Percentiles rank a stretch among this genome's conserved stretches.
These are phyloP conservation scores for Andrena hattorfiana DNA, from an alignment of 2,888 invertebrate genomes.

Conservation along the genomic window DNA sequence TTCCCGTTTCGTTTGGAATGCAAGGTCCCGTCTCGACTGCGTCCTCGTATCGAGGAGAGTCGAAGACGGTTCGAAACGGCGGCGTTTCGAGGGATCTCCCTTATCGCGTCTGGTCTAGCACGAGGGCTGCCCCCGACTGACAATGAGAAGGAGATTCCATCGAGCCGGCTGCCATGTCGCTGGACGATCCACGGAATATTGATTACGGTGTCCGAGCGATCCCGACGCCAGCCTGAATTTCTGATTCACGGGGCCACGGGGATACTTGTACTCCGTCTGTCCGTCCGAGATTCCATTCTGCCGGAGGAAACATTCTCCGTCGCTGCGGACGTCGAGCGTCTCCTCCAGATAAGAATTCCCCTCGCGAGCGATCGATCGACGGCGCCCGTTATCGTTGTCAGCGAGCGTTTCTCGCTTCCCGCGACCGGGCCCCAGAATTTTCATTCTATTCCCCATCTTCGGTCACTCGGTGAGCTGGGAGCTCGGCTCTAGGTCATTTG, in stretches of 20 bases:
- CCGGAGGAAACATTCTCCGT: slow-evolving; percentile 3
- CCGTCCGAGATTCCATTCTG: slow-evolving; percentile 40
- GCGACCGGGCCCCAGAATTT: background rate
- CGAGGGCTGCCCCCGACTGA: slow-evolving; percentile 54
- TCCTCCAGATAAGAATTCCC: slow-evolving; percentile 22
- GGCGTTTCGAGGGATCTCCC: slow-evolving; percentile 61
- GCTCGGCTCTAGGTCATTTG: no score
- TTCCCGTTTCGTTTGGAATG: slow-evolving; percentile 41
- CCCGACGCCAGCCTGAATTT: slow-evolving; percentile 65
- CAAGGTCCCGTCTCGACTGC: slow-evolving; percentile 29
- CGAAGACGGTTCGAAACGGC: slow-evolving; percentile 43
- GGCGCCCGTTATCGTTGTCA: slow-evolving; percentile 15
- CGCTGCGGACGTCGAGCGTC: background rate
- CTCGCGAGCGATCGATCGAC: slow-evolving; percentile 17
- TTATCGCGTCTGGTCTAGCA: slow-evolving; percentile 61
- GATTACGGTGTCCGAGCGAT: slow-evolving; percentile 71
- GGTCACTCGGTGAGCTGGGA: background rate
- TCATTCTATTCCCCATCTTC: background rate
- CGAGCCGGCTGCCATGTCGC: slow-evolving; percentile 61
- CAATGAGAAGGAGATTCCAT: slow-evolving; percentile 70
- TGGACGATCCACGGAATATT: slow-evolving; percentile 68
- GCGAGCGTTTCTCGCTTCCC: background rate
- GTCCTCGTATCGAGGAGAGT: slow-evolving; percentile 37
- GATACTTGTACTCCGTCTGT: slow-evolving; percentile 54
- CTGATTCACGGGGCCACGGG: slow-evolving; percentile 53